These are phyloP conservation scores for Irena cyanogastra DNA, from an alignment of 2,113 vertebrate species.

Conservation along the genomic window DNA sequence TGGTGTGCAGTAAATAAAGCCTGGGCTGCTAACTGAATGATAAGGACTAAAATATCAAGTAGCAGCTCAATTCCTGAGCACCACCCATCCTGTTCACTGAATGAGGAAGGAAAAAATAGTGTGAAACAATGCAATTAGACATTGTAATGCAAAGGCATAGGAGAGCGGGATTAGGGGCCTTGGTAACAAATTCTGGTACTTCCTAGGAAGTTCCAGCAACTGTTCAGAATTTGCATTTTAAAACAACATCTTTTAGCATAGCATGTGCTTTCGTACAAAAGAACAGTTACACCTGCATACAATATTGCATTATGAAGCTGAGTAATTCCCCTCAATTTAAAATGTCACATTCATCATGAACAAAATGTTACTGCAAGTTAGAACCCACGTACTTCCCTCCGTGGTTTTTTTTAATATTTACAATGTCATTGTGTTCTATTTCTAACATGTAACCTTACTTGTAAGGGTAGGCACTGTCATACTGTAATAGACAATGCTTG, in stretches of 20 bases:
- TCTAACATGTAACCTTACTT: neutral
- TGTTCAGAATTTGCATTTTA: constrained; percentile 18
- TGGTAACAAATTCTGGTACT: constrained; percentile 7
- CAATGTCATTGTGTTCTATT: constrained; percentile 33
- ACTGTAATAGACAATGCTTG: neutral
- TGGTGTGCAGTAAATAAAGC: constrained; percentile 34
- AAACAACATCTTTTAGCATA: constrained; percentile 1
- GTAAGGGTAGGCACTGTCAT: neutral
- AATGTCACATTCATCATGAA: neutral
- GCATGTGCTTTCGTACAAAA: neutral
- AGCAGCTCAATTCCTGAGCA: constrained; percentile 30
- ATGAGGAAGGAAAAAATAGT: constrained; percentile 61
- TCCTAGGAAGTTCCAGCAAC: constrained; percentile 50
- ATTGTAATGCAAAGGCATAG: neutral
- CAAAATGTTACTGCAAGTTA: constrained; percentile 3
- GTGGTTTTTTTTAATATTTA: neutral
- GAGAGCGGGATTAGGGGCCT: neutral
- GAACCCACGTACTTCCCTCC: neutral
- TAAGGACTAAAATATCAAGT: constrained; percentile 57
- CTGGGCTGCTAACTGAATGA: neutral
- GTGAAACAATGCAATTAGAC: constrained; percentile 57
- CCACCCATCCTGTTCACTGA: constrained; percentile 46
- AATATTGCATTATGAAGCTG: constrained; percentile 19
- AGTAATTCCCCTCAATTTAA: constrained; percentile 26
- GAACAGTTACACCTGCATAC: constrained; percentile 31